phyloP scores from a whole-genome alignment of 2,888 invertebrate species.

The Leucoptera coffeella region DNA sequence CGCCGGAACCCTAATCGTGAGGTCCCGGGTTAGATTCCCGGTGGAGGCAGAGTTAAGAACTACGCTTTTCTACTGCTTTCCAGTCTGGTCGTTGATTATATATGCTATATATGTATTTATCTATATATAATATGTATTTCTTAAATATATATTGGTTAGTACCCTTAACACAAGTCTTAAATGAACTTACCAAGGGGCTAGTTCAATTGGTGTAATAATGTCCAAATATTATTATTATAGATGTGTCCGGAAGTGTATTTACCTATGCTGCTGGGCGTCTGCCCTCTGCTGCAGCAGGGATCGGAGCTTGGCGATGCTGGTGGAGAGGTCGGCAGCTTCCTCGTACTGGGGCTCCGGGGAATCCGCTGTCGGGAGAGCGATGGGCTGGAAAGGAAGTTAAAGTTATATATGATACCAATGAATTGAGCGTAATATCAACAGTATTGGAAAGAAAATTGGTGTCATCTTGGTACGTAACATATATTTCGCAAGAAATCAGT shows the following conservation, averaged over 20 bases:
- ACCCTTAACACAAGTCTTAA: too few species aligned
- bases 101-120: too few species aligned
- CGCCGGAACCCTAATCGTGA: too few species aligned
- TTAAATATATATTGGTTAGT: too few species aligned
- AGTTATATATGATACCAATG: constrained; percentile 27
- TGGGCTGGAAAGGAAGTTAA: constrained; percentile 1
- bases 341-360: constrained; percentile 69
- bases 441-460: constrained; percentile 36
- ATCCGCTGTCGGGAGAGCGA: constrained; percentile 16
- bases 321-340: constrained; percentile 65
- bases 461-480: constrained; percentile 42
- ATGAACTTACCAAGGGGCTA: too few species aligned
- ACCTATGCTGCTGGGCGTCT: constrained; percentile 7
- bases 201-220: too few species aligned
- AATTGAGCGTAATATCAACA: constrained; percentile 36
- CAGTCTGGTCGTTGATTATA: too few species aligned
- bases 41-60: too few species aligned
- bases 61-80: too few species aligned
- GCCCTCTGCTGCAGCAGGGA: constrained; percentile 56
- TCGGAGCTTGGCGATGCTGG: constrained; percentile 64
- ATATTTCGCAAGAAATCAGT: constrained; percentile 40
- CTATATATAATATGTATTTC: too few species aligned
- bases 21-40: too few species aligned
- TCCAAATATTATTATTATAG: neutral
- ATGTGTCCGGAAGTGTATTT: neutral